Percentiles rank a stretch among this genome's conserved stretches.
phyloP scores from a whole-genome alignment of 2,113 vertebrate species.

The Acanthisitta chloris region DNA sequence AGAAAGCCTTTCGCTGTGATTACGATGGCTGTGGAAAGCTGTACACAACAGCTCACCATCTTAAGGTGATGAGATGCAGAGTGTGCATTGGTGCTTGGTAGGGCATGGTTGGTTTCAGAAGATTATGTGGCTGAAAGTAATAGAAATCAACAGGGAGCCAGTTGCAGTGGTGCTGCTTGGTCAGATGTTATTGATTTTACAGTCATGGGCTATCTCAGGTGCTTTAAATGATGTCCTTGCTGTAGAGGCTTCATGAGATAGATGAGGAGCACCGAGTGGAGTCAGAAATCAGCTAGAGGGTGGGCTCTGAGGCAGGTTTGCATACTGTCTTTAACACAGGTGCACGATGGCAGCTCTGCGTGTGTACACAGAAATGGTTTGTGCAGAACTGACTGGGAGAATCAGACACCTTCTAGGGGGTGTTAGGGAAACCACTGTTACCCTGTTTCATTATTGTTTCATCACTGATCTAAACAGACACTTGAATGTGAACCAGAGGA shows the following conservation, averaged over 20 bases:
- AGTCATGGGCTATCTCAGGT: not conserved
- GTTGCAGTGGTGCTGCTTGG: not conserved
- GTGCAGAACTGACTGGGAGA: not conserved
- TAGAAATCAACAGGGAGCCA: not conserved
- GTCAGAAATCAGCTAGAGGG: not conserved
- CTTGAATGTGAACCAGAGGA: not conserved
- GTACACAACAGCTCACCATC: conserved; percentile 97
- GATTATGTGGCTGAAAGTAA: not conserved
- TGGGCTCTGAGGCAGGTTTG: not conserved
- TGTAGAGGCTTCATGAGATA: not conserved
- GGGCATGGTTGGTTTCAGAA: not conserved
- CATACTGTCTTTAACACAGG: no score
- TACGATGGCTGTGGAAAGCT: conserved; percentile 97
- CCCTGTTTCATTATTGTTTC: not conserved
- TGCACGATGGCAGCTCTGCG: not conserved
- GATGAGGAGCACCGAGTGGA: not conserved
- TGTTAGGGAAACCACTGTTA: not conserved
- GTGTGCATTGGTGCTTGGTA: not conserved
- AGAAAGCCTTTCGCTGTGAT: conserved; percentile 96
- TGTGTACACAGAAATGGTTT: not conserved
- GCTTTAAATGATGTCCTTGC: not conserved
- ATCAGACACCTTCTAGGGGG: not conserved
- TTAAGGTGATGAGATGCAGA: conserved; percentile 79
- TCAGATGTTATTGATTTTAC: not conserved
- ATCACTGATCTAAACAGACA: not conserved